Evolutionary conservation across 1,140 invertebrate genomes (phyloP), one percentile per base, ranked within the genome.

Genomic region (Parapsyche elsis): DNA sequence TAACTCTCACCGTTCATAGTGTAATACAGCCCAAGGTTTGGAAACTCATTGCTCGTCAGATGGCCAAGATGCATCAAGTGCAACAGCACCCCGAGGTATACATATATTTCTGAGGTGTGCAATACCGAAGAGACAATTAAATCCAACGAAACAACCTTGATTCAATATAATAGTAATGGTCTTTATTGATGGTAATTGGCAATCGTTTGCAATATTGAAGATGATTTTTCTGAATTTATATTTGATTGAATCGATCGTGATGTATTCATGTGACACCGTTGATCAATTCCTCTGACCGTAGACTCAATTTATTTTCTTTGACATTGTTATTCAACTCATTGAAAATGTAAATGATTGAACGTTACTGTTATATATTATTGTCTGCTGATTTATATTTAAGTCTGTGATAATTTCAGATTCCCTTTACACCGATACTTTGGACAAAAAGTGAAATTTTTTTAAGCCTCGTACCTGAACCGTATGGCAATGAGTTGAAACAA

Each of bases 51-150:
- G 95, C 95, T 7, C 90, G 88, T 80, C 91, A 92, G 83, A 93
- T 98, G 92, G 96, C 95, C 23, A 90, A 92, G 84, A 94, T 98
- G 92, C 94, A 95, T 87, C 92, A 91, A 86, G 86, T 94, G 9
- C 84, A 88, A 84, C 84, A 86, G n/a, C 81, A 86, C 61, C 81
- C 76, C 24, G 57, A 85, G 76, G 61, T 84, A 78, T 57, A 30
- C 21, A 67, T 53, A 7, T 67, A 67, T 12, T 12, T 53, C 2
- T 53, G 16, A 53, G 4, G 16, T 2, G 10, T 5, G 10, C 49
- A 53, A 53, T 4, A 53, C 16, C 12, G 12, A 1, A 53, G 10
- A 53, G 10, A 57, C 10, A 57, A 10, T 16, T 16, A 57, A 4
- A 57, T 57, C n/a, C 10, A 57, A 21, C 10, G 53, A 26, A 26